Percentiles rank a stretch among this genome's conserved stretches.
These are phyloP conservation scores for Harpagifer antarcticus DNA, from an alignment of 2,797 vertebrate species.

Conservation along the genomic window DNA sequence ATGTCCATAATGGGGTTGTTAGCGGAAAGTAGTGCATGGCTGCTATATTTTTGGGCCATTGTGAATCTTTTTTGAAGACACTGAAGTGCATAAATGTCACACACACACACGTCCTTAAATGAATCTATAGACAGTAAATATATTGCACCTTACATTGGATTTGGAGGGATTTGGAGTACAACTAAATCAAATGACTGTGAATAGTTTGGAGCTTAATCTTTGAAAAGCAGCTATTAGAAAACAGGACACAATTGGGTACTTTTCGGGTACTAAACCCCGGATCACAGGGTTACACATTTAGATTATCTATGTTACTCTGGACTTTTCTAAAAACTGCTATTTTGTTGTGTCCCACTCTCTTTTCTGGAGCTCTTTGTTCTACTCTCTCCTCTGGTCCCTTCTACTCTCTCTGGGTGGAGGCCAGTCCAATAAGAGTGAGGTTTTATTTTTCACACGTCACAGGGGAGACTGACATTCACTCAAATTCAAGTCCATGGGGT, in stretches of 20 bases:
- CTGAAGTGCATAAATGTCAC: not conserved
- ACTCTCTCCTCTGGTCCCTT: constrained; percentile 34
- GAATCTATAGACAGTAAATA: not conserved
- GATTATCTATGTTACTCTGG: constrained; percentile 26
- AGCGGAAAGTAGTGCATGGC: not conserved
- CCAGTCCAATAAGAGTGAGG: constrained; percentile 60
- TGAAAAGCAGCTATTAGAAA: constrained; percentile 13
- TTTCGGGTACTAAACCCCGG: constrained; percentile 6
- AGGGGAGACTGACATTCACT: constrained; percentile 71
- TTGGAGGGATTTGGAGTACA: not conserved
- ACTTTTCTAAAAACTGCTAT: constrained; percentile 42
- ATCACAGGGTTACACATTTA: constrained; percentile 39
- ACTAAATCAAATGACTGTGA: not conserved
- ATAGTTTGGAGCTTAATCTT: not conserved
- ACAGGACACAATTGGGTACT: constrained; percentile 9
- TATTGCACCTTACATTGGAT: not conserved
- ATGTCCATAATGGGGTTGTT: not conserved
- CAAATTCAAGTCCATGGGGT: constrained; percentile 72
- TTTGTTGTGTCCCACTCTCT: constrained; percentile 47
- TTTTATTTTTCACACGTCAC: constrained; percentile 73
- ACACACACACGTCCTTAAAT: not conserved
- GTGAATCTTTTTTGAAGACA: not conserved
- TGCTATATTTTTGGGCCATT: not conserved
- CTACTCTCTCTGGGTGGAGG: constrained; percentile 59
- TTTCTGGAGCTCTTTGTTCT: constrained; percentile 55